Evolutionary conservation across 2,797 vertebrate genomes (phyloP).

Genomic region (Corythornis leucogaster): DNA sequence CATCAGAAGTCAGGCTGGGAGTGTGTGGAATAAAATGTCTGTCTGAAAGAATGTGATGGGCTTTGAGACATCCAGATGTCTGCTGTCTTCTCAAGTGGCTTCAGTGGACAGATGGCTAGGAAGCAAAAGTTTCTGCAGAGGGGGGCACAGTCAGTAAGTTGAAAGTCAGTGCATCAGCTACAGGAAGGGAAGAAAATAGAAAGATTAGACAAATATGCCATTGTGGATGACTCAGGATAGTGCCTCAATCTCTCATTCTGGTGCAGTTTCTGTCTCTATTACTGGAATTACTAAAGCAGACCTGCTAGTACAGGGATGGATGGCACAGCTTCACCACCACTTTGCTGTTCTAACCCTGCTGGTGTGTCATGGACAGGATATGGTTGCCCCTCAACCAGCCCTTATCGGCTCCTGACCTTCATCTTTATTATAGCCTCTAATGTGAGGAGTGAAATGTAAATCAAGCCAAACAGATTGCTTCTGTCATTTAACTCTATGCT

Average conservation of each 20-base stretch:
- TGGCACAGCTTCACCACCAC: background rate
- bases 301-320: background rate
- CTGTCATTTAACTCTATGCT: background rate
- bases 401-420: background rate
- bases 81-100: background rate
- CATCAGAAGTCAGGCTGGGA: background rate
- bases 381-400: rapidly evolving
- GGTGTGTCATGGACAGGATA: background rate
- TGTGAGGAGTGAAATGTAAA: background rate
- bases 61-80: background rate
- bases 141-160: background rate
- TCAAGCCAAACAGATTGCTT: background rate
- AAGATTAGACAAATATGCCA: background rate
- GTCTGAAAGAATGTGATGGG: background rate
- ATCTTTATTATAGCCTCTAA: background rate
- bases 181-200: background rate
- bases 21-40: background rate
- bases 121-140: background rate
- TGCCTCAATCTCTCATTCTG: background rate
- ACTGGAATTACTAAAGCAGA: background rate
- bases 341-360: background rate
- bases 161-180: background rate
- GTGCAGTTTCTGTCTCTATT: background rate
- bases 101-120: background rate
- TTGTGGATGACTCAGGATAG: background rate